Evolutionary conservation across 2,797 vertebrate species (phyloP).

Genomic region (Setipinna tenuifilis): DNA sequence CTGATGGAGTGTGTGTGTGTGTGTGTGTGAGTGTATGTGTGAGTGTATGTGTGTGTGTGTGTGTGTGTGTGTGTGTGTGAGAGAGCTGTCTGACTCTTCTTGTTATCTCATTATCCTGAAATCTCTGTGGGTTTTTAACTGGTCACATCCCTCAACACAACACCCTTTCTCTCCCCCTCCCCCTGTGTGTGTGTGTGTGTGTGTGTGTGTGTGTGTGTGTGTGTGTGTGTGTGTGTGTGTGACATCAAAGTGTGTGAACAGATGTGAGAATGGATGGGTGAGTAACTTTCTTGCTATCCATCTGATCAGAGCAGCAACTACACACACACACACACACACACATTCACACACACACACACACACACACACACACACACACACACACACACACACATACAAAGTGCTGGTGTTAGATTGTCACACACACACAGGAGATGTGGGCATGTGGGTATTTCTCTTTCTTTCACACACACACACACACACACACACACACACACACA

Average conservation of each 20-base stretch:
- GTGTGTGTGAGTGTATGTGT: background rate
- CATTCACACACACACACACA: too few species aligned
- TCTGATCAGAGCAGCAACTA: background rate
- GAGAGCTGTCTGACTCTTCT: too few species aligned
- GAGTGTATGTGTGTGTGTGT: background rate
- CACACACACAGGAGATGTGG: background rate
- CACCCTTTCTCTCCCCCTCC: too few species aligned
- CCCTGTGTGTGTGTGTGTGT: background rate
- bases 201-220: background rate
- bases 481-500: too few species aligned
- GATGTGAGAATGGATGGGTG: background rate
- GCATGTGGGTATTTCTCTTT: constrained; percentile 1
- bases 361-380: background rate
- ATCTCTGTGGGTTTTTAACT: too few species aligned
- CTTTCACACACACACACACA: too few species aligned
- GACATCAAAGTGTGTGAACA: too few species aligned
- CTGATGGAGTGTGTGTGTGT: too few species aligned
- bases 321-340: background rate
- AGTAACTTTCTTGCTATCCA: background rate
- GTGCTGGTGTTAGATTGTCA: too few species aligned
- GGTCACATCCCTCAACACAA: too few species aligned
- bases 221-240: constrained; percentile 1
- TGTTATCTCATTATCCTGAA: too few species aligned
- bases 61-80: constrained; percentile 3
- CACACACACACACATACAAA: too few species aligned